Percentiles rank a stretch among this genome's conserved stretches.
These are phyloP conservation scores for Apteryx owenii DNA, from an alignment of 2,113 vertebrate species.

Conservation along the genomic window DNA sequence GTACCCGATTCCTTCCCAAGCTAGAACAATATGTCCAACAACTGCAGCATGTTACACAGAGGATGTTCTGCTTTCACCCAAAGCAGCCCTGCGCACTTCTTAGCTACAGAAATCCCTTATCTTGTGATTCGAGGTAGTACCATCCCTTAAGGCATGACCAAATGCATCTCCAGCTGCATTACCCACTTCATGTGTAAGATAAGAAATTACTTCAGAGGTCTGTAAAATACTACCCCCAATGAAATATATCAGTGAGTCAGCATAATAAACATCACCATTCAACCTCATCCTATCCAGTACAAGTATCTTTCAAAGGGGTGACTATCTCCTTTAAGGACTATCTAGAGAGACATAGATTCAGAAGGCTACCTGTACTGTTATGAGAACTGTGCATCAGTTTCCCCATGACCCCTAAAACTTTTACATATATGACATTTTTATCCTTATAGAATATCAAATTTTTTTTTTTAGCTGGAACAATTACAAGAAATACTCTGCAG, in stretches of 20 bases:
- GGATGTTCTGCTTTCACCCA: background rate
- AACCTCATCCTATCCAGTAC: background rate
- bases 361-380: background rate
- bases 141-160: background rate
- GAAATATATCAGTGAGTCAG: background rate
- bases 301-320: background rate
- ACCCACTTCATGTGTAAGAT: background rate
- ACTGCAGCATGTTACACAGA: background rate
- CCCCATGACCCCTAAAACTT: background rate
- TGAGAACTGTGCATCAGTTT: background rate
- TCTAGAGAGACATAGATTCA: background rate
- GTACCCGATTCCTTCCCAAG: background rate
- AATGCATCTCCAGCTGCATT: background rate
- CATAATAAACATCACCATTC: background rate
- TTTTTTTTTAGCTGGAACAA: background rate
- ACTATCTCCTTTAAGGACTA: background rate
- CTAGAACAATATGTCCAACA: background rate
- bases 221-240: background rate
- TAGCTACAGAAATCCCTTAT: background rate
- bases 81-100: background rate
- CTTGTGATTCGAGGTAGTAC: background rate
- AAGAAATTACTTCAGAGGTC: background rate
- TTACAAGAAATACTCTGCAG: background rate
- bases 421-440: background rate
- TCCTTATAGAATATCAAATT: background rate